Conservation (phyloP, 2,888 invertebrate genomes). For the Argyresthia albistria region DNA sequence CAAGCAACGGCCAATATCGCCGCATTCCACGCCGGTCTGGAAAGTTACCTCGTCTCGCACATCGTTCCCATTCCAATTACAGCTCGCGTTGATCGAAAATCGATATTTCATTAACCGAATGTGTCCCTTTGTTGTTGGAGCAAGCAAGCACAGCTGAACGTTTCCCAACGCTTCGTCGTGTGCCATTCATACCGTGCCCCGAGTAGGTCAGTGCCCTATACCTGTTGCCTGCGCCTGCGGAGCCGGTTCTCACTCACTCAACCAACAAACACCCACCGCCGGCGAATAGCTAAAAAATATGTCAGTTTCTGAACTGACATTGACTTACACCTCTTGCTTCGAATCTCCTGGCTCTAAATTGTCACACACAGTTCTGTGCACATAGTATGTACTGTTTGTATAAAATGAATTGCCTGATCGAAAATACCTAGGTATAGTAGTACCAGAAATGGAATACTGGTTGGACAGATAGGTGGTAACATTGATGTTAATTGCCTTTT, state of each 20-base stretch:
- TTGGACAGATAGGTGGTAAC: no score
- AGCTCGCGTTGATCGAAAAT: constrained; percentile 11
- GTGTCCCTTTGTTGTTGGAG: background rate
- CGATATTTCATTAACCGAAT: constrained; percentile 25
- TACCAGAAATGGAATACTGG: no score
- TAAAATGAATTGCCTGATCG: no score
- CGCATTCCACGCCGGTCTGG: background rate
- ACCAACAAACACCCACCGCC: background rate
- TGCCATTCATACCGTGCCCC: constrained; percentile 22
- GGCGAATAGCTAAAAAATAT: constrained; percentile 7
- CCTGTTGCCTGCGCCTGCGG: constrained; percentile 60
- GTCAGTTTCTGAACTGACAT: constrained; percentile 4
- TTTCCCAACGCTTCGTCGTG: background rate
- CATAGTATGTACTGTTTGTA: no score
- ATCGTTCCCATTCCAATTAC: constrained; percentile 1
- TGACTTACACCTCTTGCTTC: constrained; percentile 6
- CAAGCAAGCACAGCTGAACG: constrained; percentile 1
- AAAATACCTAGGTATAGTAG: no score
- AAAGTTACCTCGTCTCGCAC: background rate
- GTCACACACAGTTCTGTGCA: no score
- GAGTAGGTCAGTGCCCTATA: constrained; percentile 66
- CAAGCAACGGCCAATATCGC: background rate
- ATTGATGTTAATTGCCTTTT: no score
- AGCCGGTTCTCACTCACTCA: constrained; percentile 49
- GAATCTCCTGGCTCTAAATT: no score